These are phyloP conservation scores for Ceryle rudis DNA, from an alignment of 2,797 vertebrate genomes.

Conservation along the genomic window DNA sequence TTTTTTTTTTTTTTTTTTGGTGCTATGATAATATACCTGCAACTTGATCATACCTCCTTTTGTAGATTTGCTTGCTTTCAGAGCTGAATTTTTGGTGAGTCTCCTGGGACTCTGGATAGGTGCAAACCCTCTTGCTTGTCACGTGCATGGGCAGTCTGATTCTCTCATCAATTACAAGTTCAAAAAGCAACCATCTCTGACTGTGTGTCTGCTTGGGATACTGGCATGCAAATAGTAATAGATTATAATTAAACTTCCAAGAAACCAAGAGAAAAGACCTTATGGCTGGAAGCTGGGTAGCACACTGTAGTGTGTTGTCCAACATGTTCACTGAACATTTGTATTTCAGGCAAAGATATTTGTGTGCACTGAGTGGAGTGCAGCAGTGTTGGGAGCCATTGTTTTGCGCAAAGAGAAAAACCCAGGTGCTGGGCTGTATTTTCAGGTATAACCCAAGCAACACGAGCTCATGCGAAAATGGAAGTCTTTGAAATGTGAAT, in stretches of 20 bases:
- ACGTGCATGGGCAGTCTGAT: neutral
- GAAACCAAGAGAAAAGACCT: neutral
- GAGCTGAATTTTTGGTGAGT: neutral
- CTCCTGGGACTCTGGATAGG: neutral
- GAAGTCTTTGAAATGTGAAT: slow-evolving; percentile 22
- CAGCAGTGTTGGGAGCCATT: neutral
- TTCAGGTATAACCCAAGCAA: neutral
- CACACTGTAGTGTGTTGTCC: neutral
- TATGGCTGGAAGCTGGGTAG: neutral
- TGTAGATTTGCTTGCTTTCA: neutral
- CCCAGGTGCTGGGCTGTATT: neutral
- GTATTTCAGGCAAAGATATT: neutral
- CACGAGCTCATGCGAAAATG: neutral
- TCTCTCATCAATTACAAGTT: neutral
- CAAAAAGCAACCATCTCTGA: neutral
- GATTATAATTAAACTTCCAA: neutral
- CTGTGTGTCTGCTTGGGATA: neutral
- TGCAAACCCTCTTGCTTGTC: neutral
- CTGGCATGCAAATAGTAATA: neutral
- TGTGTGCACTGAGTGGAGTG: neutral
- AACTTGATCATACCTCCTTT: neutral
- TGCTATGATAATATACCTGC: neutral
- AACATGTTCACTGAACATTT: neutral
- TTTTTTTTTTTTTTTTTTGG: slow-evolving; percentile 1
- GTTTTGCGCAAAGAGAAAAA: neutral